Evolutionary conservation across 2,888 invertebrate genomes (phyloP), one percentile per base, ranked within the genome.

Genomic region (Parapristionchus giblindavisi): DNA sequence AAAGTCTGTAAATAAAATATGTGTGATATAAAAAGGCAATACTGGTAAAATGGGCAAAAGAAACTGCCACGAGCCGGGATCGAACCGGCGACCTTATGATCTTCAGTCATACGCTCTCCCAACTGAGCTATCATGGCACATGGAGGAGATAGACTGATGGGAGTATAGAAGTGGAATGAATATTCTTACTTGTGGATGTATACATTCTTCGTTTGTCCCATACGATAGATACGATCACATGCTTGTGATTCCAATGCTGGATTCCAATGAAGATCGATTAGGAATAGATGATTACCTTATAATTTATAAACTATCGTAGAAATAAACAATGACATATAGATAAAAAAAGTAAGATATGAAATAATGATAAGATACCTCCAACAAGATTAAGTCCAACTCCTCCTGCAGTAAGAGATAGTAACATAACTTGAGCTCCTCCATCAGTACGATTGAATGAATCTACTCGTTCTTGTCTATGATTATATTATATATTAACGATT

Each of bases 181-280:
- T n/a, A 11, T 51, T 87, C 89, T 89, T 85, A 94, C 93, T 94
- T 93, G 89, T 95, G 94, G 68, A 96, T 92, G 83, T 91, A 91
- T 0, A 96, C 95, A 82, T 92, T 89, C 86, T 93, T 93, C 65
- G 89, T 91, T 89, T 97, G 97, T 0, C 96, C 96, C 79, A 96
- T 92, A 77, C 96, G 85, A 89, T 96, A 95, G 78, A 97, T 93
- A 77, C 97, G 91, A 90, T 97, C 97, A 89, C 94, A 94, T 0
- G 96, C 97, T 89, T 97, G 97, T 58, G 92, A 91, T 89, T 98
- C 97, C 61, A 97, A 89, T 86, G 96, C 96, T 0, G 97, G 97
- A 91, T 97, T 98, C 90, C 96, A 98, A 89, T 97, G 96, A 72
- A 95, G 91, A 90, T 98, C 97, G 32, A 95, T 89, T 43, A 98